Conservation (phyloP, 2,888 invertebrate genomes). For the Alentia gelatinosa region DNA sequence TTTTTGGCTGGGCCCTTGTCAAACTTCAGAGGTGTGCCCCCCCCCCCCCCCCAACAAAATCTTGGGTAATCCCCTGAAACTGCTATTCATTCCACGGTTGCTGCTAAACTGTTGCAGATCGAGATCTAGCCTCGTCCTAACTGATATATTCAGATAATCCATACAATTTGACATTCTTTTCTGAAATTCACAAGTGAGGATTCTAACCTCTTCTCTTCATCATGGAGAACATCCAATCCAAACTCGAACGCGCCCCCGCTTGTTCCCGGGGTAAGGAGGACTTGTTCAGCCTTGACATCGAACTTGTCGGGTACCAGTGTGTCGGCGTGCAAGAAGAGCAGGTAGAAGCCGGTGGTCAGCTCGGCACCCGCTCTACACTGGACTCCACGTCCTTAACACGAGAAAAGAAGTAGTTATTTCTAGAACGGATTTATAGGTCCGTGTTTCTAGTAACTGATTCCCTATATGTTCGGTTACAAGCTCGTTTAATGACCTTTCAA, state of each 20-base stretch:
- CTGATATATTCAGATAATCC: background rate
- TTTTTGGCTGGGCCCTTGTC: background rate
- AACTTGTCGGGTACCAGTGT: slow-evolving; percentile 65
- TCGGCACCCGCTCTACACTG: slow-evolving; percentile 65
- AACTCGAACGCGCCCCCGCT: slow-evolving; percentile 68
- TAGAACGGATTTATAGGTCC: too few species aligned
- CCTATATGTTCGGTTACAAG: too few species aligned
- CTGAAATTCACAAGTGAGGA: too few species aligned
- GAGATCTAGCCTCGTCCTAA: background rate
- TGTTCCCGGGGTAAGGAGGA: slow-evolving; percentile 68
- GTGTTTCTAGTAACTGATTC: too few species aligned
- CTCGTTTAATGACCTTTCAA: too few species aligned
- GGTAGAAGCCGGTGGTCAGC: slow-evolving; percentile 64
- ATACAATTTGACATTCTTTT: background rate
- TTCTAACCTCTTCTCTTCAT: slow-evolving; percentile 25
- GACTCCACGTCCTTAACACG: slow-evolving; percentile 67
- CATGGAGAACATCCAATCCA: slow-evolving; percentile 63
- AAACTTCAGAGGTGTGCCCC: background rate
- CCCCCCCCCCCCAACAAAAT: background rate
- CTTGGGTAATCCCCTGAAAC: background rate
- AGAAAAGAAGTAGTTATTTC: too few species aligned
- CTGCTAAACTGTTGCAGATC: background rate
- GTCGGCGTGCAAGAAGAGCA: slow-evolving; percentile 70
- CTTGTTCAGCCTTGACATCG: slow-evolving; percentile 63
- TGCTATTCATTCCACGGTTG: background rate